Conservation (phyloP, 1,140 invertebrate genomes). For the Diploscapter pachys region DNA sequence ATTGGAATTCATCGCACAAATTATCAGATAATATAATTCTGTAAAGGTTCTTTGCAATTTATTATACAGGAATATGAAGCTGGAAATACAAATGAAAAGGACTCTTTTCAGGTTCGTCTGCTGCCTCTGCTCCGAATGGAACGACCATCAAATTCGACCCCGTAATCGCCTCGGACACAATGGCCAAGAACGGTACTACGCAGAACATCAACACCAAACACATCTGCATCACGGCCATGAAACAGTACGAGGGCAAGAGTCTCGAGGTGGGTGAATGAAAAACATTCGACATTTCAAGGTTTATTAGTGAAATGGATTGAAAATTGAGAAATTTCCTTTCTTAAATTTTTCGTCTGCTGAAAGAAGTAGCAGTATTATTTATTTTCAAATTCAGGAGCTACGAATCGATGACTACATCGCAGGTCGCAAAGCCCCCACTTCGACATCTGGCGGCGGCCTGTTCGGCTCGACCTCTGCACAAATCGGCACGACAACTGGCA, state of each 20-base stretch:
- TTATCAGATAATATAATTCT: too few relatives aligned
- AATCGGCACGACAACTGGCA: background rate
- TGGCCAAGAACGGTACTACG: constrained; percentile 32
- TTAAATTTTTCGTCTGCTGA: background rate
- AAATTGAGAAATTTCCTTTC: background rate
- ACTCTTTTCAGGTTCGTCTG: background rate
- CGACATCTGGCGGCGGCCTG: constrained; percentile 30
- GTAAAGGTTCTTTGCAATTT: too few relatives aligned
- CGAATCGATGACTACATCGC: constrained; percentile 86
- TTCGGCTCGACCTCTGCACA: constrained; percentile 16
- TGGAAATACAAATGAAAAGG: too few relatives aligned
- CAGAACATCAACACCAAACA: constrained; percentile 33
- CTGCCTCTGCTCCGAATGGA: constrained; percentile 12
- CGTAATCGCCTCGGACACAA: constrained; percentile 17
- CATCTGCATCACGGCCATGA: constrained; percentile 39
- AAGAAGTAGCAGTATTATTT: background rate
- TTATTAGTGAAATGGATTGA: background rate
- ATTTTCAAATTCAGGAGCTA: constrained; percentile 68
- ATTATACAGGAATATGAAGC: too few relatives aligned
- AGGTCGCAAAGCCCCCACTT: constrained; percentile 73
- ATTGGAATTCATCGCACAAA: too few relatives aligned
- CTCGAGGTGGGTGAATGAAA: constrained; percentile 18
- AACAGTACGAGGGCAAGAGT: constrained; percentile 29
- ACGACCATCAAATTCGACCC: constrained; percentile 34
- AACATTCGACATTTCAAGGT: background rate